Conservation (phyloP, 2,797 vertebrate species). For the Halcyon leucocephala region DNA sequence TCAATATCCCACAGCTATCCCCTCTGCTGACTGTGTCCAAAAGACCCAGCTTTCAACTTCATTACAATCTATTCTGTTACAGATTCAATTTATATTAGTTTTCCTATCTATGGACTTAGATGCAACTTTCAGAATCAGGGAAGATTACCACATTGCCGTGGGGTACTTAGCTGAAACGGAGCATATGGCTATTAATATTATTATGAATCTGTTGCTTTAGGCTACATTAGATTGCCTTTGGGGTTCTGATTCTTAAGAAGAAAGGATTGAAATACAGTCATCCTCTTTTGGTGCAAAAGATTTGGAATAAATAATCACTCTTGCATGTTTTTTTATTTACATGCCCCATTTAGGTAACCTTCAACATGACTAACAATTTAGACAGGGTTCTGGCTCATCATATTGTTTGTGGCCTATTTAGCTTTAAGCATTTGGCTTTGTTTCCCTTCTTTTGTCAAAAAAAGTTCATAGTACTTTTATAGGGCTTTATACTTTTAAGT, state of each 20-base stretch:
- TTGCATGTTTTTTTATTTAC: background rate
- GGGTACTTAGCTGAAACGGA: slow-evolving; percentile 27
- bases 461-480: background rate
- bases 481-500: background rate
- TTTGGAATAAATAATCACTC: slow-evolving; percentile 11
- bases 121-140: slow-evolving; percentile 1
- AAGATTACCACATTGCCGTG: background rate
- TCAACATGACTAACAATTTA: background rate
- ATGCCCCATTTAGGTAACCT: background rate
- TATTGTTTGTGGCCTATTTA: background rate
- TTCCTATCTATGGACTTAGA: background rate
- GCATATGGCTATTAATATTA: slow-evolving; percentile 59
- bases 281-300: background rate
- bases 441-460: background rate
- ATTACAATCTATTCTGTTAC: background rate
- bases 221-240: slow-evolving; percentile 31
- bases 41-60: slow-evolving; percentile 15
- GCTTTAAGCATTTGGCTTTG: background rate
- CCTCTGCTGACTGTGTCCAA: slow-evolving; percentile 33
- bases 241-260: slow-evolving; percentile 39
- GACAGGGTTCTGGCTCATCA: background rate
- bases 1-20: slow-evolving; percentile 24
- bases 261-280: slow-evolving; percentile 17
- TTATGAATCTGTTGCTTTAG: slow-evolving; percentile 44
- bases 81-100: slow-evolving; percentile 12